Evolutionary conservation across 2,888 invertebrate genomes (phyloP).

Genomic region (Anorthoa munda): DNA sequence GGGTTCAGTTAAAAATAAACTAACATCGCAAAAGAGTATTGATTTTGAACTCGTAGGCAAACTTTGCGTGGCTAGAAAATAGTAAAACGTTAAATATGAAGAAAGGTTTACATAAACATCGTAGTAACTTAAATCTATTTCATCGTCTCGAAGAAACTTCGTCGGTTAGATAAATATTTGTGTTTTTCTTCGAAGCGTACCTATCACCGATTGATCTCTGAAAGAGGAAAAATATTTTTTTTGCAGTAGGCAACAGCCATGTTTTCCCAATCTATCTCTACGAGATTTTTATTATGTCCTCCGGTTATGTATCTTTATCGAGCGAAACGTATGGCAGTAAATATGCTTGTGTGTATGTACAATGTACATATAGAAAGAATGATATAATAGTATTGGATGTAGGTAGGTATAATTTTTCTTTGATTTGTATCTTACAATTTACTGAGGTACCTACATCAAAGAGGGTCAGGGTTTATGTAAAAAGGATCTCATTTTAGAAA

Average conservation of each 20-base stretch:
- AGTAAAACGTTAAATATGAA: constrained; percentile 11
- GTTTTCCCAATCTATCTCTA: constrained; percentile 61
- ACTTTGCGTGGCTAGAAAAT: constrained; percentile 33
- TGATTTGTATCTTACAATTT: constrained; percentile 3
- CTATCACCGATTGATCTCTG: constrained; percentile 70
- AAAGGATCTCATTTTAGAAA: background rate
- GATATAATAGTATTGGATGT: background rate
- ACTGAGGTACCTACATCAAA: background rate
- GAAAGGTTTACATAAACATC: constrained; percentile 27
- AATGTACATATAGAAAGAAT: constrained; percentile 6
- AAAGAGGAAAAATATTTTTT: constrained; percentile 74
- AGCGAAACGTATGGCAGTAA: constrained; percentile 23
- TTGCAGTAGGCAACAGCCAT: constrained; percentile 57
- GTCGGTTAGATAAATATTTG: constrained; percentile 73
- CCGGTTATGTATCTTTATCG: constrained; percentile 54
- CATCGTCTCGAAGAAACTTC: constrained; percentile 32
- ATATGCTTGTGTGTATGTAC: constrained; percentile 16
- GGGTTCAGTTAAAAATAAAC: constrained; percentile 43
- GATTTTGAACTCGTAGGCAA: constrained; percentile 33
- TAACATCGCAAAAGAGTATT: constrained; percentile 43
- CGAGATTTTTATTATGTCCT: constrained; percentile 59
- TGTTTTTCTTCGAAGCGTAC: constrained; percentile 73
- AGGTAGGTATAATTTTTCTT: background rate
- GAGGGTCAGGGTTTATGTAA: too few relatives aligned
- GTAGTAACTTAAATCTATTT: constrained; percentile 39